These are phyloP conservation scores for Ptyas mucosa DNA, from an alignment of 2,113 vertebrate genomes.

Conservation along the genomic window DNA sequence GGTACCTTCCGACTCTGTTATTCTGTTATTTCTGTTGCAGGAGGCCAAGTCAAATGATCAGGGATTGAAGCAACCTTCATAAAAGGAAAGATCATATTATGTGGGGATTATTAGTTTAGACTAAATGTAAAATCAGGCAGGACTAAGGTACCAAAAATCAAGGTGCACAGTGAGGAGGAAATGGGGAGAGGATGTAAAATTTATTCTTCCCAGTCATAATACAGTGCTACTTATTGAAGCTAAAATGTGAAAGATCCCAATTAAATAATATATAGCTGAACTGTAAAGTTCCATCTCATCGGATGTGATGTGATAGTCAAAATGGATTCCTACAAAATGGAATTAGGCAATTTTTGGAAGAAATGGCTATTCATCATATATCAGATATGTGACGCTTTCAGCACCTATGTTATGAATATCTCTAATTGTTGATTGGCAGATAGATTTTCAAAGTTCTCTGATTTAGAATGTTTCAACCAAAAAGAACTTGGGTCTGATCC, in stretches of 20 bases:
- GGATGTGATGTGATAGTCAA: background rate
- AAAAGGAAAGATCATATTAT: background rate
- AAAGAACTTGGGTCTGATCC: background rate
- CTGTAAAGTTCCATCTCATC: background rate
- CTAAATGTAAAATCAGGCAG: background rate
- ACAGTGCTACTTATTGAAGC: background rate
- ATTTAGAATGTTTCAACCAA: background rate
- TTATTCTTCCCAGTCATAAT: background rate
- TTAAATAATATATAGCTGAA: background rate
- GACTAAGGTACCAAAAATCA: background rate
- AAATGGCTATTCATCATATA: background rate
- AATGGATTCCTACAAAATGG: background rate
- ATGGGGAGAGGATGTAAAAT: background rate
- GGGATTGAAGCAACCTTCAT: background rate
- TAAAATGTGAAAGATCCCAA: too few species aligned
- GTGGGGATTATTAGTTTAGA: background rate
- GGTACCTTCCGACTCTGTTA: background rate
- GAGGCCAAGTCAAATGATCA: background rate
- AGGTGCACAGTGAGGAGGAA: background rate
- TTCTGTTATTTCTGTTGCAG: background rate
- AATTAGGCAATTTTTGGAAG: background rate
- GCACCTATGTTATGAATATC: background rate
- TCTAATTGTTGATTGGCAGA: background rate
- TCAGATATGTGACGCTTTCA: background rate
- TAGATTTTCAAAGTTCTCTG: background rate